Base-by-base conservation (phyloP, 2,113 vertebrate genomes). In the Phycodurus eques region DNA sequence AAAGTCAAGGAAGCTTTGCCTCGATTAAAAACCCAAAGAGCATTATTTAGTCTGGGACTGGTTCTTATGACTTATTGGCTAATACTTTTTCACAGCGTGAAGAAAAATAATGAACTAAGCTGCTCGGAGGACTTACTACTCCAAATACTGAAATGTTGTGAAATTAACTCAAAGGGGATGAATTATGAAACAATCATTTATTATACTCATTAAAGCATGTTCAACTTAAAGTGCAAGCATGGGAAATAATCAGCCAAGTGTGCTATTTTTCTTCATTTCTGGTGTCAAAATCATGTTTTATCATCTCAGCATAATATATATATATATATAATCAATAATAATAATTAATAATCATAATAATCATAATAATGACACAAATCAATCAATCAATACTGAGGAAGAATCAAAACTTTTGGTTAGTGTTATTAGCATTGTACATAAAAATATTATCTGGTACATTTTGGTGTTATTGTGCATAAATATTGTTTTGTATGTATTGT, bases 11-110 rank as follows among this genome's bases (percentile, higher is more conserved):
- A 15, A 47, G 64, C 43, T 49, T 49, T 31, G 7, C 13, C 22
- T 15, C 20, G n/a, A 47, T 31, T 66, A 12, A 63, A 62, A 47
- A 17, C 44, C 43, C 43, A 66, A 66, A 66, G 64, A 66, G 64
- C 43, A 66, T 66, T 66, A 31, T 46, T 47, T 22, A 46, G 64
- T 66, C 64, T 47, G 63, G 46, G 63, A 65, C 12, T 42, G 35
- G 61, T 43, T 17, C 61, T 64, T 57, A 27, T 11, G 11, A 43
- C 39, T 66, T 46, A 31, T 17, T 15, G 14, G 9, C 64, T 10
- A 44, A 7, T 46, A 6, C 43, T 15, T 66, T 46, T 66, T 47
- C 8, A 2, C 5, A 4, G 44, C n/a, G 35, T 13, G 4, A 39
- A 13, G 56, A 22, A 57, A 59, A 33, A 51, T 19, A 53, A 53